Percentiles rank a stretch among this genome's conserved stretches.
These are phyloP conservation scores for Monarcha castaneiventris DNA, from an alignment of 2,113 vertebrate species.

Conservation along the genomic window DNA sequence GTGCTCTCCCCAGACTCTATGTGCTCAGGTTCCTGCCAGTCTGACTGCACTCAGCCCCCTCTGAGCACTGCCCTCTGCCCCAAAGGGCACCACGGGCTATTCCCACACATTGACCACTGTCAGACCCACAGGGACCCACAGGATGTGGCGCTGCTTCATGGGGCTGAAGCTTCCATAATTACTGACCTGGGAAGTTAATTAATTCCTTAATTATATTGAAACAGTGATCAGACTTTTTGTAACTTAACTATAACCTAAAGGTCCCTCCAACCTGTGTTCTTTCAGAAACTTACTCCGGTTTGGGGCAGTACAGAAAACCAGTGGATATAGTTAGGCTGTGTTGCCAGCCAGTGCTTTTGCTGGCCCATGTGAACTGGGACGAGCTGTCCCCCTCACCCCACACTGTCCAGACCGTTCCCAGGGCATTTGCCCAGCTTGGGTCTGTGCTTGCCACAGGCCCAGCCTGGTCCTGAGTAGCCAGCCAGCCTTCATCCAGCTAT, in stretches of 20 bases:
- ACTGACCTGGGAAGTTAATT: slow-evolving; percentile 2
- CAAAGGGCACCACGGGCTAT: background rate
- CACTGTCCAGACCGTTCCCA: background rate
- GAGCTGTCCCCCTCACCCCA: background rate
- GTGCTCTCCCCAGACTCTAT: background rate
- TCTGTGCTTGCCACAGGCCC: background rate
- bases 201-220: background rate
- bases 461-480: background rate
- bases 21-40: background rate
- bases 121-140: background rate
- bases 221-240: background rate
- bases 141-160: background rate
- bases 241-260: background rate
- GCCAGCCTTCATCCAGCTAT: background rate
- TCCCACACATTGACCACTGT: background rate
- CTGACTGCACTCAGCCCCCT: background rate
- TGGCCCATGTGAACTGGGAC: background rate
- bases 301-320: background rate
- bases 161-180: background rate
- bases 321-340: background rate
- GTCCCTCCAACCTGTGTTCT: background rate
- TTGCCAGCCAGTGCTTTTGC: background rate
- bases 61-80: accelerated
- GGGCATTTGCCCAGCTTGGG: background rate
- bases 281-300: background rate